Evolutionary conservation across 2,888 invertebrate species (phyloP).

Genomic region (Synergus laeviventris): DNA sequence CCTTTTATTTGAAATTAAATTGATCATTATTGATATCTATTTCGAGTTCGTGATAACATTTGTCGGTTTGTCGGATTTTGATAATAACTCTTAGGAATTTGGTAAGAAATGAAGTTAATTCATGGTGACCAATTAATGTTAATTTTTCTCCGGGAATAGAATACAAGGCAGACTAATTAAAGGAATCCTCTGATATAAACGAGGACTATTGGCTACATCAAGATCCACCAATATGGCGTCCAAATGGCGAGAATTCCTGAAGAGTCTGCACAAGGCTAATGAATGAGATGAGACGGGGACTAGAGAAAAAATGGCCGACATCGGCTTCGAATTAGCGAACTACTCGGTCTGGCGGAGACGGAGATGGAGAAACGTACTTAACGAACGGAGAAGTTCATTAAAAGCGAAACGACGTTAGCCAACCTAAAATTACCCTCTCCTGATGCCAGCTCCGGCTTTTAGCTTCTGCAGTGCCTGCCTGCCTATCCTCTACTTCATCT

Average conservation of each 20-base stretch:
- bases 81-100: too few species aligned
- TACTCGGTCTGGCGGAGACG: conserved; percentile 48
- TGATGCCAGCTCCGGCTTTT: conserved; percentile 58
- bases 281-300: conserved; percentile 51
- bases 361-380: conserved; percentile 74
- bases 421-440: conserved; percentile 74
- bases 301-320: conserved; percentile 51
- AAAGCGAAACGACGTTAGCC: conserved; percentile 75
- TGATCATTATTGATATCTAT: neutral
- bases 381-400: conserved; percentile 76
- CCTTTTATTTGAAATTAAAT: conserved; percentile 1
- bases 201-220: neutral
- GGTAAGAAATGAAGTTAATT: too few species aligned
- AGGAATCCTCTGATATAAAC: neutral
- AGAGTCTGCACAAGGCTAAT: conserved; percentile 36
- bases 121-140: too few species aligned
- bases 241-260: conserved; percentile 11
- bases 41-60: neutral
- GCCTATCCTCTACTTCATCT: conserved; percentile 52
- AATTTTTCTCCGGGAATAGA: too few species aligned
- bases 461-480: conserved; percentile 52
- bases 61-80: too few species aligned
- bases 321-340: conserved; percentile 41
- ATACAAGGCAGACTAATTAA: neutral
- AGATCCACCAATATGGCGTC: neutral